A percentile compares a stretch with the other conserved stretches of the same genome.
These are phyloP conservation scores for Nemotelus nigrinus DNA, from an alignment of 2,888 invertebrate genomes.

Conservation along the genomic window DNA sequence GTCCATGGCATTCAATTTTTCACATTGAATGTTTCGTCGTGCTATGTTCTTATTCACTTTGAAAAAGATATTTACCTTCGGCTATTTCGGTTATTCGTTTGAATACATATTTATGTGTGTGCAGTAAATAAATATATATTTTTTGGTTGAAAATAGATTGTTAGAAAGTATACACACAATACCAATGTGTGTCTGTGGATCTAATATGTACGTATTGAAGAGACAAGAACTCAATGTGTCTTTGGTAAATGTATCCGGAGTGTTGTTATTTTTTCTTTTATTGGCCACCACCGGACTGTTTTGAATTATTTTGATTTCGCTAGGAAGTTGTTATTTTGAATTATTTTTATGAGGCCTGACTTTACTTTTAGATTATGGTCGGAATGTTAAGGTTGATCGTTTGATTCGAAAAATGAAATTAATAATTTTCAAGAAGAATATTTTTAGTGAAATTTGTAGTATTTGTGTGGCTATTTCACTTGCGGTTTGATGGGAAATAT, in stretches of 20 bases:
- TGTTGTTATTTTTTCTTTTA: background rate
- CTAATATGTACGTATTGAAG: background rate
- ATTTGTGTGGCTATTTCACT: no score
- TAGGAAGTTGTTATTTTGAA: constrained; percentile 18
- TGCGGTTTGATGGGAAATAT: no score
- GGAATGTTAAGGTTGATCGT: constrained; percentile 1
- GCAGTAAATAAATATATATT: constrained; percentile 17
- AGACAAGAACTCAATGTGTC: background rate
- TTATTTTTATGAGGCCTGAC: background rate
- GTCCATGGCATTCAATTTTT: constrained; percentile 44
- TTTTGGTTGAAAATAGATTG: constrained; percentile 30
- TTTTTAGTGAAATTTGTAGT: background rate
- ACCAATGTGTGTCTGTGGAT: background rate
- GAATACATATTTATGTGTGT: constrained; percentile 10
- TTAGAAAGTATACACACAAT: background rate
- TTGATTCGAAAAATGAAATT: background rate
- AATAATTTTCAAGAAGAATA: background rate
- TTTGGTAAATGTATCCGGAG: constrained; percentile 12
- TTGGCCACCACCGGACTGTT: constrained; percentile 1
- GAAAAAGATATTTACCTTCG: constrained; percentile 5
- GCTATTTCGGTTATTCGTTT: constrained; percentile 17
- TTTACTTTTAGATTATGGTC: background rate
- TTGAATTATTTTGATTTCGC: constrained; percentile 15
- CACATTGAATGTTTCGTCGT: background rate
- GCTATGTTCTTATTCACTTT: no score